Evolutionary conservation across 2,797 vertebrate genomes (phyloP).

Genomic region (Odontamblyopus lacepedii): DNA sequence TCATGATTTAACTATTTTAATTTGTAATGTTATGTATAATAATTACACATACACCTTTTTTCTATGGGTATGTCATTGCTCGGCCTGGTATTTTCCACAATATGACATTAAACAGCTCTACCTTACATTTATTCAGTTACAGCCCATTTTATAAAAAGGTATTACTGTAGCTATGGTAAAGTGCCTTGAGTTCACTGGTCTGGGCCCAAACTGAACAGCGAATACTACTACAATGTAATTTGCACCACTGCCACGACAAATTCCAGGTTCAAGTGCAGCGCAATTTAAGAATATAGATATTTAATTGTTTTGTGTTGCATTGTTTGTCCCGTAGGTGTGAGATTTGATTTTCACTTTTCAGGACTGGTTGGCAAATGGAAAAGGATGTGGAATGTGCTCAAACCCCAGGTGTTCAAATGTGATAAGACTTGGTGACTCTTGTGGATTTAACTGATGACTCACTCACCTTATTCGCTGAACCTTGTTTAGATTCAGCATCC

Average conservation of each 20-base stretch:
- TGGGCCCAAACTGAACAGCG: too few relatives aligned
- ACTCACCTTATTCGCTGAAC: neutral
- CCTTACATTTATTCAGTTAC: too few relatives aligned
- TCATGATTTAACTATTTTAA: neutral
- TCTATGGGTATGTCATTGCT: too few relatives aligned
- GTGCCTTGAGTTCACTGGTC: too few relatives aligned
- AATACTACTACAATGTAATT: too few relatives aligned
- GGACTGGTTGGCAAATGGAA: neutral
- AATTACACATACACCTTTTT: too few relatives aligned
- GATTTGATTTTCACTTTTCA: neutral
- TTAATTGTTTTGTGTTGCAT: neutral
- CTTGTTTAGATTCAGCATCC: neutral
- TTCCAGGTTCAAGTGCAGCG: neutral
- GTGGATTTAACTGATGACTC: slow-evolving; percentile 8
- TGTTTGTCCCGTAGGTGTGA: too few relatives aligned
- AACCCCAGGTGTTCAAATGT: neutral
- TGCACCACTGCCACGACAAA: neutral
- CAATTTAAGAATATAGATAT: neutral
- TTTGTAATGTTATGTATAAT: too few relatives aligned
- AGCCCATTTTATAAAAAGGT: too few relatives aligned
- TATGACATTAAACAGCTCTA: too few relatives aligned
- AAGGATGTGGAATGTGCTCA: neutral
- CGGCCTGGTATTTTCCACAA: too few relatives aligned
- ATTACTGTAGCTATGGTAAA: too few relatives aligned
- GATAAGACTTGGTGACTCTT: slow-evolving; percentile 8